These are phyloP conservation scores for Columba janthina DNA, from an alignment of 2,113 vertebrate genomes.

Conservation along the genomic window DNA sequence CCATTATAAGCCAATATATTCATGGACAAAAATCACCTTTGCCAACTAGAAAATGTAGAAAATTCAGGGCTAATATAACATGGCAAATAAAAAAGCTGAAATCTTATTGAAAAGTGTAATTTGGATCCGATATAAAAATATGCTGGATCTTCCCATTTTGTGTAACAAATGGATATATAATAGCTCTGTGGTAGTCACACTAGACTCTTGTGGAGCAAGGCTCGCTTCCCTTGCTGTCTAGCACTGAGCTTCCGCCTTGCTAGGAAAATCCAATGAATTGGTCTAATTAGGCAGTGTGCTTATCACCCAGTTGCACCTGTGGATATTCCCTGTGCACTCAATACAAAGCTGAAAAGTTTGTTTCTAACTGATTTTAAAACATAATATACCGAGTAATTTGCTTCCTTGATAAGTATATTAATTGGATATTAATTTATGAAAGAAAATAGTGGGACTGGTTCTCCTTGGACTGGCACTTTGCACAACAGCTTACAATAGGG, in stretches of 20 bases:
- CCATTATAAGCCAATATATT: background rate
- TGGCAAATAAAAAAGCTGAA: background rate
- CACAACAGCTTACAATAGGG: background rate
- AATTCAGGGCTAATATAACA: constrained; percentile 48
- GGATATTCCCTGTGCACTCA: background rate
- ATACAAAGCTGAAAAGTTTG: background rate
- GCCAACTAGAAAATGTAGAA: constrained; percentile 48
- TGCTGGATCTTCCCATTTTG: background rate
- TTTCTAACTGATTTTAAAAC: background rate
- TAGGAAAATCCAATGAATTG: background rate
- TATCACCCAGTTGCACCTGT: background rate
- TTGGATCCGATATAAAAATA: background rate
- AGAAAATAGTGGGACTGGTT: constrained; percentile 45
- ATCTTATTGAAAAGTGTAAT: background rate
- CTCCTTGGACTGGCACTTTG: constrained; percentile 26
- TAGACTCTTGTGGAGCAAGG: background rate
- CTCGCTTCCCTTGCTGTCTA: background rate
- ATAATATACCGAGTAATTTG: background rate
- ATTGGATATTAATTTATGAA: constrained; percentile 69
- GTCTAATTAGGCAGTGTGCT: background rate
- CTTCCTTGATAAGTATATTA: constrained; percentile 37
- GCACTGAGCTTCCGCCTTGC: background rate
- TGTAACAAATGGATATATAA: background rate
- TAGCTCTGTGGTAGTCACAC: background rate
- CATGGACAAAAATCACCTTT: constrained; percentile 60